Evolutionary conservation across 2,797 vertebrate species (phyloP), one percentile per base, ranked within the genome.

Genomic region (Dryobates pubescens): DNA sequence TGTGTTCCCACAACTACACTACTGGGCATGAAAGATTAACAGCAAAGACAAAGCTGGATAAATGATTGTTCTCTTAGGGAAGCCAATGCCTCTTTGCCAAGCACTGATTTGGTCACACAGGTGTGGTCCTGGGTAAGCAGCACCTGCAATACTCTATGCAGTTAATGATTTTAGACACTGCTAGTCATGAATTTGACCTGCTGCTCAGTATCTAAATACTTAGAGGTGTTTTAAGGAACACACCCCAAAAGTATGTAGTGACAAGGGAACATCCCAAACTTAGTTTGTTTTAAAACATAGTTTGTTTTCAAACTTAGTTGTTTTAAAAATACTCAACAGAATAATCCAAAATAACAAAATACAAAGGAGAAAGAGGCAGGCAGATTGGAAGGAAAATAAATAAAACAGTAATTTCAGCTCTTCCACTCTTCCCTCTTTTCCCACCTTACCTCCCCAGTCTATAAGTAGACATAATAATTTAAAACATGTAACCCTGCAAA

Each of bases 31-130:
- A 0, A 84, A 53, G 19, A 89, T 23, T 51, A 83, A 56, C 19
- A 83, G 51, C 69, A 89, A 86, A 88, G 30, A 43, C 43, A 88
- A 80, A 51, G n/a, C 18, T 69, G 20, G 43, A 32, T 76, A 76
- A 64, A 70, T 36, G 4, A 7, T 27, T 54, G 18, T n/a, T 59
- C 49, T 71, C 22, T 63, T 23, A 13, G 15, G 22, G 18, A 12
- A 73, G 27, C 34, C 7, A 29, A 63, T 5, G 27, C 10, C 41
- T 79, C 53, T 63, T 63, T 77, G 47, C 23, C n/a, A 69, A 80
- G 54, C 15, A 51, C 2, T 19, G 45, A 27, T 57, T 63, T 49
- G 18, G 14, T 59, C 27, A 51, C 13, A 22, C 1, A 65, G 36
- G 9, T 1, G 0, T 53, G 23, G 56, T 34, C 38, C 59, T 67